These are phyloP conservation scores for Smutsia temminckii DNA, from an alignment of 2,797 vertebrate species.

Conservation along the genomic window DNA sequence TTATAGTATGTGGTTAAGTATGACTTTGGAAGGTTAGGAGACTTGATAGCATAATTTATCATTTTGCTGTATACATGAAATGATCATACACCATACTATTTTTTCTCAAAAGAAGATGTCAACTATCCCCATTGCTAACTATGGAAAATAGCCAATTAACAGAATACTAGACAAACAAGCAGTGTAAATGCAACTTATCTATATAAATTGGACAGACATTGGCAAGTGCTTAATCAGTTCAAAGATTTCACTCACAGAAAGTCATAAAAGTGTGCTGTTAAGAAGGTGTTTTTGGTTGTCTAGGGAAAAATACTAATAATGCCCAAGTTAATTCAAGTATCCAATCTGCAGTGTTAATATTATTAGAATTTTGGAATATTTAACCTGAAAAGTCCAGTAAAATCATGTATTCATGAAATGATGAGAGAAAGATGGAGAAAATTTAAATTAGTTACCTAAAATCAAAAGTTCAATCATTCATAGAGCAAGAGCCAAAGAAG, in stretches of 20 bases:
- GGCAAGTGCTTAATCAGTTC: not conserved
- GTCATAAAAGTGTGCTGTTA: not conserved
- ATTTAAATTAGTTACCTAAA: not conserved
- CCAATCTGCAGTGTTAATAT: not conserved
- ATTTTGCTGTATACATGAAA: not conserved
- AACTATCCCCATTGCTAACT: not conserved
- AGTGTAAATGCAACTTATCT: not conserved
- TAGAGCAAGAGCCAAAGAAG: not conserved
- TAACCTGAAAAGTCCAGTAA: not conserved
- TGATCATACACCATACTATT: not conserved
- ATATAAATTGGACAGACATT: not conserved
- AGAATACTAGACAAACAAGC: not conserved
- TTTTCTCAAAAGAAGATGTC: not conserved
- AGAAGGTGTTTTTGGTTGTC: not conserved
- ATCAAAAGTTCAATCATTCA: not conserved
- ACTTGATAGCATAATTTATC: not conserved
- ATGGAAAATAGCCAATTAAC: not conserved
- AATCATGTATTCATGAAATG: not conserved
- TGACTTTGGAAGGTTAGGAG: not conserved
- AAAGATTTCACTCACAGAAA: not conserved
- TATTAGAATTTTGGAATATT: not conserved
- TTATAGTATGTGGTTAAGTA: not conserved
- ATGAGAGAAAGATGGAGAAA: not conserved
- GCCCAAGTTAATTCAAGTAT: not conserved
- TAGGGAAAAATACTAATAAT: not conserved